Conservation (phyloP, 2,797 vertebrate genomes). For the Myotis vivesi region DNA sequence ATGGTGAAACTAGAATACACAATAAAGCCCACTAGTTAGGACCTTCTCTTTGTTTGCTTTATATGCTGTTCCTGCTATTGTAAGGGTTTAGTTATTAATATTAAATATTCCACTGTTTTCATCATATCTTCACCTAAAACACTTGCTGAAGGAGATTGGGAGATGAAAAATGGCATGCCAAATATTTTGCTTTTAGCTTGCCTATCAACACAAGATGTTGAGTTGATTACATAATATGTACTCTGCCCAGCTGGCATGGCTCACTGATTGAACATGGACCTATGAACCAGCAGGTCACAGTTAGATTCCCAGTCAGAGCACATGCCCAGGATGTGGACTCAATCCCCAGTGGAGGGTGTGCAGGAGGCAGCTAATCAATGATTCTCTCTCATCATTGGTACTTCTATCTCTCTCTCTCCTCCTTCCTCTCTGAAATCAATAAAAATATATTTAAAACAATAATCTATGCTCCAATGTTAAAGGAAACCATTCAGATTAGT, state of each 20-base stretch:
- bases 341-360: too few species aligned
- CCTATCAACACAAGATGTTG: not conserved
- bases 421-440: too few species aligned
- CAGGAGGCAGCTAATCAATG: too few species aligned
- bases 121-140: not conserved
- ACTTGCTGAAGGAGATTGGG: not conserved
- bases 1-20: not conserved
- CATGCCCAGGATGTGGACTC: too few species aligned
- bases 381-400: too few species aligned
- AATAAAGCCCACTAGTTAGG: not conserved
- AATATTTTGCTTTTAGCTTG: not conserved
- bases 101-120: not conserved
- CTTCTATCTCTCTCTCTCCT: too few species aligned
- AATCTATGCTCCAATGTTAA: not conserved
- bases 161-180: not conserved
- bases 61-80: not conserved
- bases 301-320: too few species aligned
- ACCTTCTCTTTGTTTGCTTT: not conserved
- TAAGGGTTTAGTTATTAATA: not conserved
- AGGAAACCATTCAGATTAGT: not conserved
- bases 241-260: not conserved
- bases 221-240: not conserved
- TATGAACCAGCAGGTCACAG: too few species aligned
- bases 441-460: not conserved
- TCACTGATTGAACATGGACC: too few species aligned